Conservation (phyloP, 2,888 invertebrate genomes). For the Calameuta pallipes region DNA sequence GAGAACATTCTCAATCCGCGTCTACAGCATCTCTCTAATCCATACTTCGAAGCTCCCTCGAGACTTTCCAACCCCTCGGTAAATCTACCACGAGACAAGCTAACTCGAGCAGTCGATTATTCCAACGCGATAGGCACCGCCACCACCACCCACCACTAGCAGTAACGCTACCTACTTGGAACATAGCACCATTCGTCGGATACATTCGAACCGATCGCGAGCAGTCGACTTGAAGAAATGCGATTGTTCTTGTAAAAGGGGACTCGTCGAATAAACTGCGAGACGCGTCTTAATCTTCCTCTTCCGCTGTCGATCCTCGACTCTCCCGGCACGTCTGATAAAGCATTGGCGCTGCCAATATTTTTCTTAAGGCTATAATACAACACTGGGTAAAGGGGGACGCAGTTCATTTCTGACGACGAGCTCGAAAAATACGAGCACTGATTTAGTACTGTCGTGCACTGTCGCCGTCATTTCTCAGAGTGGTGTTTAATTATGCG, state of each 20-base stretch:
- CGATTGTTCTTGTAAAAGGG: not conserved
- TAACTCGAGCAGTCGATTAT: not conserved
- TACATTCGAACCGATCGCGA: not conserved
- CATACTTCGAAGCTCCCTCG: constrained; percentile 1
- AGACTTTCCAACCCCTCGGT: not conserved
- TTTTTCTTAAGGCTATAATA: not conserved
- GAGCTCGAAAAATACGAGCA: constrained; percentile 41
- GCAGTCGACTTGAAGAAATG: not conserved
- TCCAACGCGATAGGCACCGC: not conserved
- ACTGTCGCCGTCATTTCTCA: constrained; percentile 44
- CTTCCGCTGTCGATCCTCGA: not conserved
- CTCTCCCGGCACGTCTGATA: not conserved
- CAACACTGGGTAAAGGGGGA: constrained; percentile 16
- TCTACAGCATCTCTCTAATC: constrained; percentile 25
- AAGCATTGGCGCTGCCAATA: not conserved
- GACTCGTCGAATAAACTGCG: not conserved
- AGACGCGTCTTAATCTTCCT: not conserved
- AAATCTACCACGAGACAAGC: not conserved
- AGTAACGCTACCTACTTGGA: not conserved
- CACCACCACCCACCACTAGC: too few species aligned
- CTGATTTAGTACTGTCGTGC: constrained; percentile 50
- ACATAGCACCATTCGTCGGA: not conserved
- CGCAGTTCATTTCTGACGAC: constrained; percentile 39
- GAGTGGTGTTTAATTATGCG: constrained; percentile 47
- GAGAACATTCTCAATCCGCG: constrained; percentile 25